Base-by-base conservation (phyloP, 2,888 invertebrate genomes). In the Kryphioiulus occultus region DNA sequence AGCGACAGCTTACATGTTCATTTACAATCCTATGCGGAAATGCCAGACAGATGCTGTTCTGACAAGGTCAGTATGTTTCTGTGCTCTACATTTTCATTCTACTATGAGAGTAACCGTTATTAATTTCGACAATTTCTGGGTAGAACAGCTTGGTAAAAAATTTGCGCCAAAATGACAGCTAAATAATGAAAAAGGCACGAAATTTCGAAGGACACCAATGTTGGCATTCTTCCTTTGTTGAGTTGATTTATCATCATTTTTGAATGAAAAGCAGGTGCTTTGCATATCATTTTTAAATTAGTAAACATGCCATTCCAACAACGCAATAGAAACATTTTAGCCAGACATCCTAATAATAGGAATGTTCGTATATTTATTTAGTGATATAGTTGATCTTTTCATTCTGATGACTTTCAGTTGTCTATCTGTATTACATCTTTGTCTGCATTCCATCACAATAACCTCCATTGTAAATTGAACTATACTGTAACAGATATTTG, bases 21-120 rank as follows among this genome's bases (percentile, higher is more conserved):
- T 68, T 68, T 68, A n/a, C 68, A 68, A 68, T 26, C 68, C 68
- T 12, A 68, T 68, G 68, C 26, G 68, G 68, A 68, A 68, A 68
- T 68, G 26, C 3, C 68, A 26, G 68, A 68, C 68, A 68, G 22
- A 68, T 26, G 68, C 7, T 68, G 26, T 26, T 10, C 26, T n/a
- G n/a, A 12, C 68, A 68, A 68, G 68, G 68, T 68, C 68, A n/a
- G 68, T 68, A 68, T 68, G 68, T 68, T 68, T n/a, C 68, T n/a
- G 68, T n/a, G 68, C 68, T n/a, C 68, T 26, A 26, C 68, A 68
- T 68, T 26, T 68, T n/a, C 68, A n/a, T 68, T 10, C 26, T 0
- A 12, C 26, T 2, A n/a, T 68, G n/a, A 68, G 26, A 26, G 12
- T 26, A 7, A 68, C 7, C 22, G 68, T 68, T 26, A 22, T 68